Evolutionary conservation across 2,888 invertebrate species (phyloP), one percentile per base, ranked within the genome.

Genomic region (Deroplatys truncata): DNA sequence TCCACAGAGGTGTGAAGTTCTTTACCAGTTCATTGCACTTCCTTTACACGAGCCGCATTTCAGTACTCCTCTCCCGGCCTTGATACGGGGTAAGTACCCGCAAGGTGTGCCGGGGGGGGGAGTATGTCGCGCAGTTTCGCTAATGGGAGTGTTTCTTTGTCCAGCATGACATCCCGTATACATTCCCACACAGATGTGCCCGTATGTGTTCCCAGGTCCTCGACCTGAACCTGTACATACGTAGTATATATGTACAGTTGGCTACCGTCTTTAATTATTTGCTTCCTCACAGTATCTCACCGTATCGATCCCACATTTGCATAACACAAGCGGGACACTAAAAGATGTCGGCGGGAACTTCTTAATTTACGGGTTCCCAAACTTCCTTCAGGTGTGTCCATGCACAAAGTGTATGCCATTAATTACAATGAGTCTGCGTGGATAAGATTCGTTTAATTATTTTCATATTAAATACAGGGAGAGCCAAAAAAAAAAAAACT

Each of bases 21-120:
- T 56, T 15, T 28, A 28, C 13, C 43, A 49, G 86, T 86, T 86
- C 86, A 86, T 29, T 86, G 86, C 86, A 86, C 86, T 86, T 86
- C 86, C 86, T 72, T 20, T 86, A 86, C 86, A 86, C 28, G 56
- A 56, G 72, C 82, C n/a, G n/a, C n/a, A n/a, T n/a, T n/a, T n/a
- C 28, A 56, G 10, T 86, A 82, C 56, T 56, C 20, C 20, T 5
- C 20, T 20, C 56, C 5, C 82, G 82, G 31, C 86, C 86, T 86
- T 86, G 86, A 31, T 72, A 25, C 13, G n/a, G 86, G 82, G 82
- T 86, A 86, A 72, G 25, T 16, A 56, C 86, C 56, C 86, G 29
- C 13, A 86, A 72, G 56, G 56, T 72, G 56, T 72, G 56, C 56
- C 7, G 1, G 16, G 15, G 15, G 15, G 15, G 2, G 1, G 56